phyloP scores from a whole-genome alignment of 2,888 invertebrate genomes.

The Lasioglossum calceatum region DNA sequence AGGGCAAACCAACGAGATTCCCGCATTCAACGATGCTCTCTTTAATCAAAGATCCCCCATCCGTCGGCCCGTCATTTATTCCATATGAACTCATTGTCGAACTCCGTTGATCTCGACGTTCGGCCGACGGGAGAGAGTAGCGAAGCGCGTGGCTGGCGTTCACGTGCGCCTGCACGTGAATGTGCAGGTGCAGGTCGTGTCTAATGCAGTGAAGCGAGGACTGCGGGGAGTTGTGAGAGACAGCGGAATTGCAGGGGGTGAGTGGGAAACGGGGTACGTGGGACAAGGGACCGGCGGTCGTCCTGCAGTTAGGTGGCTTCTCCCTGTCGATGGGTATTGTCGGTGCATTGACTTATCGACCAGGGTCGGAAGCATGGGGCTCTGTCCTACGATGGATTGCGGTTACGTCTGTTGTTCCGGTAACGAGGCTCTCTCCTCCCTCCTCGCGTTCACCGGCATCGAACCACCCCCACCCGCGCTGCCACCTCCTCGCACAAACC shows the following conservation, averaged over 20 bases:
- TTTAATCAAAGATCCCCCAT: neutral
- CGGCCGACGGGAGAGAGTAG: neutral
- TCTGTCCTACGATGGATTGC: constrained; percentile 73
- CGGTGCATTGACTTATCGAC: constrained; percentile 76
- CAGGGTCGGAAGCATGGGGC: constrained; percentile 69
- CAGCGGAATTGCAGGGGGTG: constrained; percentile 13
- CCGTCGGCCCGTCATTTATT: neutral
- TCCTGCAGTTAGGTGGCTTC: constrained; percentile 67
- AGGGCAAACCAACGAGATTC: neutral
- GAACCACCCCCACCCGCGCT: neutral
- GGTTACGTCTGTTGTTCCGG: constrained; percentile 76
- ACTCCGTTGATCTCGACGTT: constrained; percentile 10
- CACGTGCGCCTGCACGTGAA: constrained; percentile 43
- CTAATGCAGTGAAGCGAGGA: constrained; percentile 43
- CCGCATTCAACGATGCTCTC: neutral
- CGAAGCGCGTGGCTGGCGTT: constrained; percentile 8
- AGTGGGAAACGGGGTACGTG: constrained; percentile 37
- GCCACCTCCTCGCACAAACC: neutral
- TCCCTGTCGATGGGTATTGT: constrained; percentile 76
- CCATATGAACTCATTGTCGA: constrained; percentile 24
- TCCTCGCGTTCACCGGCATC: neutral
- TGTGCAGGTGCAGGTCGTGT: constrained; percentile 59
- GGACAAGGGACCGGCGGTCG: constrained; percentile 50
- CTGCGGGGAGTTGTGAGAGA: constrained; percentile 37
- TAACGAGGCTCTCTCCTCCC: constrained; percentile 64